These are phyloP conservation scores for Macrotus californicus DNA, from an alignment of 2,113 vertebrate species.

Conservation along the genomic window DNA sequence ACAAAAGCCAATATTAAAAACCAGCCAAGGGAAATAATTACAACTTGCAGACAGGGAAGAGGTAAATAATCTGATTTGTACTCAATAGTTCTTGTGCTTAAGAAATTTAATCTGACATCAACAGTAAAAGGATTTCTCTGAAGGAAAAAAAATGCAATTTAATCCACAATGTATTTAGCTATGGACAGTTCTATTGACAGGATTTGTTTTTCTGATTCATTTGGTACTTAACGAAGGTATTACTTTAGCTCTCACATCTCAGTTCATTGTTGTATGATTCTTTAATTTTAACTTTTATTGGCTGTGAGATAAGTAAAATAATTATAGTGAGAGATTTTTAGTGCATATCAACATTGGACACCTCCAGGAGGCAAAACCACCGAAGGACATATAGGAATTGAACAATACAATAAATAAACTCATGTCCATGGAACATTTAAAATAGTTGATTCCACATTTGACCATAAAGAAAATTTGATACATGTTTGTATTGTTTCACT, in stretches of 20 bases:
- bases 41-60: not conserved
- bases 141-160: constrained; percentile 13
- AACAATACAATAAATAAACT: not conserved
- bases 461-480: not conserved
- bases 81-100: not conserved
- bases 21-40: constrained; percentile 37
- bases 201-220: constrained; percentile 30
- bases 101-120: constrained; percentile 37
- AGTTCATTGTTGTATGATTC: constrained; percentile 1
- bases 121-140: not conserved
- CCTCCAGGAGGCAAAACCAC: not conserved
- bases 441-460: not conserved
- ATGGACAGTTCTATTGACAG: not conserved
- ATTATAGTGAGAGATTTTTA: constrained; percentile 21
- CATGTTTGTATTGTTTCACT: not conserved
- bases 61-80: not conserved
- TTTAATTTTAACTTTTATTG: constrained; percentile 8
- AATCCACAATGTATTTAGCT: not conserved
- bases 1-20: constrained; percentile 35
- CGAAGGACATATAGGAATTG: not conserved
- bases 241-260: not conserved
- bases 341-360: not conserved
- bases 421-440: not conserved
- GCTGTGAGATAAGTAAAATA: constrained; percentile 27
- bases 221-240: constrained; percentile 14